Base-by-base conservation (phyloP, 2,888 invertebrate genomes). In the Agrenia bidenticulata region DNA sequence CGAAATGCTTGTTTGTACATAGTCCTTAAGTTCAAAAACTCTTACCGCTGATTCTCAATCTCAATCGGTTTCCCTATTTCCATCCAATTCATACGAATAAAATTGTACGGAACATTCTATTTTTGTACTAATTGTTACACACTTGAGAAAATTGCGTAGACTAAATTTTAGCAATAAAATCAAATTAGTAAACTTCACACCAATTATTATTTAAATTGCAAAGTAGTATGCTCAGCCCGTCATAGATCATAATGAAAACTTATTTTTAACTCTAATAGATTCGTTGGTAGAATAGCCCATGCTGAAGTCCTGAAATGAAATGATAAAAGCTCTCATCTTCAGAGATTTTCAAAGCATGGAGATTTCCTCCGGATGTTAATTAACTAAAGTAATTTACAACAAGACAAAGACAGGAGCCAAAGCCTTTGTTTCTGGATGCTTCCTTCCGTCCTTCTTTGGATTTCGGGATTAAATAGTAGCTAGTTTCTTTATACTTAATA, bases 321-420 rank as follows among this genome's bases (percentile, higher is more conserved):
- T 45, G 5, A 11, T 17, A 45, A 45, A 15, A 45, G 15, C n/a
- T 45, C 45, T 45, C 45, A 45, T 17, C 45, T 17, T 45, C 45
- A 45, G 15, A 17, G n/a, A 45, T 45, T 19, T 5, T 15, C 45
- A 11, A 11, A 59, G 55, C 42, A 19, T 58, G 17, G 11, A 58
- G 41, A 56, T 49, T 55, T 63, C 61, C 59, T 42, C 65, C 53
- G 66, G 69, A 73, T 70, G 68, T 70, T 73, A 73, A 73, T 73
- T 73, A 73, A 73, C 68, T 68, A 70, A 70, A 73, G 73, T 73
- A 73, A 73, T 73, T 68, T 69, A 45, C 45, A 17, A 45, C 45
- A 5, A 5, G n/a, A 17, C 9, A 5, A 5, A 19, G n/a, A n/a
- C 4, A 45, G 15, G n/a, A 15, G n/a, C 45, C 15, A 45, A 45